Base-by-base conservation (phyloP, 2,888 invertebrate genomes). In the Pollenia angustigena region DNA sequence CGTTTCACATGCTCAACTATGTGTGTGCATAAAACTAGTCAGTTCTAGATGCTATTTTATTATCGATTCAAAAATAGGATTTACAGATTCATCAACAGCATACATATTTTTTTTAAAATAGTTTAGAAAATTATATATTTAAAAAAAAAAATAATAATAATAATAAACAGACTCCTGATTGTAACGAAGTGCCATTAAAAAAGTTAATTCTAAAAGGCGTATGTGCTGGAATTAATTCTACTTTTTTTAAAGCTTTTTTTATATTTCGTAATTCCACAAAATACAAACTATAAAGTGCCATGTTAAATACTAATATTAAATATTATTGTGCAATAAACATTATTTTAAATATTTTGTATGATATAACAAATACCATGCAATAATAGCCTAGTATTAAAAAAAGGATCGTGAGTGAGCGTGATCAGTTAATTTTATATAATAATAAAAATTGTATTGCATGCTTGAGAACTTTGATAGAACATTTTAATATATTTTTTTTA, bases 1-100 rank as follows among this genome's bases (percentile, higher is more conserved):
- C 72, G 40, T 74, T 74, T 58, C 56, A 74, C 60, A 66, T 50
- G 10, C 12, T 32, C 32, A 60, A 50, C n/a, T 44, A 52, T 32
- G 23, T 76, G 62, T 62, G 64, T 50, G 58, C 68, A 58, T 54
- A 56, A 79, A 58, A 85, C 85, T 85, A 85, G 85, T 85, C 85
- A 85, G 32, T 79, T 79, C 79, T 75, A 56, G 79, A 85, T 85
- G 85, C 85, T 82, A 75, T 79, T 81, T 81, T 82, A 42, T 44
- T 60, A 44, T 18, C 54, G 12, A 54, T 75, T 75, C 52, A 71
- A 58, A 62, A 50, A 44, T 62, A 80, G 52, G 69, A 42, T 60
- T 50, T 68, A 16, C 14, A 40, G 46, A 68, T 68, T 78, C 56
- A 56, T 23, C 32, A 69, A 50, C 23, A 32, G 6, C 32, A 32